These are phyloP conservation scores for Ferrisia virgata DNA, from an alignment of 2,888 invertebrate species.

Conservation along the genomic window DNA sequence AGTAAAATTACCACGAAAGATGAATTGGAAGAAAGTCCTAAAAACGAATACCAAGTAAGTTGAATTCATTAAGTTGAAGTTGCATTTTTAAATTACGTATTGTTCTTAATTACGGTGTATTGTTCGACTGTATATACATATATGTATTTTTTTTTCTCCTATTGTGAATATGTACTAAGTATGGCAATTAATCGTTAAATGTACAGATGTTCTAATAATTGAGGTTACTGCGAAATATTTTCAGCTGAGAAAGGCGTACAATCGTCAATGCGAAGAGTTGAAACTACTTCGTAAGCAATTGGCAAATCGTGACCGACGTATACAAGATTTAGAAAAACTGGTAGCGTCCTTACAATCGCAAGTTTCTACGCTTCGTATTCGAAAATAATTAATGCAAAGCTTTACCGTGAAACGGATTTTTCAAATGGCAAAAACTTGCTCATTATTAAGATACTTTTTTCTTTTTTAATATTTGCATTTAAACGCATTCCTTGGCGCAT, in stretches of 20 bases:
- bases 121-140: too few species aligned
- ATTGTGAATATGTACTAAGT: not conserved
- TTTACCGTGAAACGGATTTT: not conserved
- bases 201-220: not conserved
- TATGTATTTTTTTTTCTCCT: conserved; percentile 24
- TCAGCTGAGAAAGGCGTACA: conserved; percentile 71
- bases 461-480: not conserved
- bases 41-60: conserved; percentile 51
- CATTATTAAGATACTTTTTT: not conserved
- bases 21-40: conserved; percentile 49
- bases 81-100: not conserved
- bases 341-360: conserved; percentile 60
- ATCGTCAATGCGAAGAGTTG: conserved; percentile 75
- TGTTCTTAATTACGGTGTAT: not conserved
- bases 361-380: conserved; percentile 42
- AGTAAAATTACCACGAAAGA: conserved; percentile 39
- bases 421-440: not conserved
- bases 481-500: conserved; percentile 4
- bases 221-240: not conserved
- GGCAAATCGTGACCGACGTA: conserved; percentile 72
- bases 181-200: not conserved
- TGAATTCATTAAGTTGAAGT: not conserved
- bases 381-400: not conserved
- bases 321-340: conserved; percentile 77
- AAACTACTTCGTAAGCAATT: conserved; percentile 73